These are phyloP conservation scores for Brevimyrus niger DNA, from an alignment of 2,113 vertebrate genomes.

Conservation along the genomic window DNA sequence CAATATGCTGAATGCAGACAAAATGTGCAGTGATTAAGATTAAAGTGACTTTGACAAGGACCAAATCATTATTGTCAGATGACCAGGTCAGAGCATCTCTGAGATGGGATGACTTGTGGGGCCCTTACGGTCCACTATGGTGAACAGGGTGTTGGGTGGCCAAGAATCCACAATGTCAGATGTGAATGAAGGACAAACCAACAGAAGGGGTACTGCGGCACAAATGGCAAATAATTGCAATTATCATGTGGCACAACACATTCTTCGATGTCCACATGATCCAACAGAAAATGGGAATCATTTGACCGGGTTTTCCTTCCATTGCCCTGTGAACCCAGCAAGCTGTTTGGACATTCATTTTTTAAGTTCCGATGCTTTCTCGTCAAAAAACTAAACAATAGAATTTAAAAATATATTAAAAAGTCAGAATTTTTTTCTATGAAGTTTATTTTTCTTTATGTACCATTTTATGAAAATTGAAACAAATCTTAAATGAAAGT, in stretches of 20 bases:
- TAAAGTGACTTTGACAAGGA: background rate
- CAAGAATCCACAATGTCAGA: background rate
- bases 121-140: background rate
- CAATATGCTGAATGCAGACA: background rate
- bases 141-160: background rate
- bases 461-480: background rate
- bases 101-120: background rate
- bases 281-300: background rate
- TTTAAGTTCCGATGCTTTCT: background rate
- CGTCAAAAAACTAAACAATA: background rate
- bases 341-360: no score
- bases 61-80: background rate
- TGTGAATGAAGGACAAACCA: background rate
- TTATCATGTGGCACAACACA: background rate
- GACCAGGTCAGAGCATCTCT: background rate
- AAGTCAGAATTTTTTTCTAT: background rate
- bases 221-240: background rate
- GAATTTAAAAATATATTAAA: background rate
- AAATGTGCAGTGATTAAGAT: background rate
- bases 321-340: no score
- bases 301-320: background rate
- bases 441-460: background rate
- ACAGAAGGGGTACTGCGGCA: background rate
- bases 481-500: background rate
- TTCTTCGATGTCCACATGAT: background rate